A percentile compares a stretch with the other conserved stretches of the same genome.
Evolutionary conservation across 2,113 vertebrate genomes (phyloP).

Genomic region (Ariopsis seemanni): DNA sequence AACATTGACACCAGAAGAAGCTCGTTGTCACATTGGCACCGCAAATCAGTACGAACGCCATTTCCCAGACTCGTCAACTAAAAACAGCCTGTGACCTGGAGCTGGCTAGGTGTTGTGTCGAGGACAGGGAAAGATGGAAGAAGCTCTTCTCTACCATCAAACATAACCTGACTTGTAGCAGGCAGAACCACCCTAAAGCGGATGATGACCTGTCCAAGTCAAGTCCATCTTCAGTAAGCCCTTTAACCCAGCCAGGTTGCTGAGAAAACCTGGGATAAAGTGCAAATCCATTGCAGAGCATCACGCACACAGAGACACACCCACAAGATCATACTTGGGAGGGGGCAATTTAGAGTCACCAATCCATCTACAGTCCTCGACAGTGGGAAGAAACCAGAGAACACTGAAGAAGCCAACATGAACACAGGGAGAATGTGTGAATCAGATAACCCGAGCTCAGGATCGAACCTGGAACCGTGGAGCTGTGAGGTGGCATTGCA

Average conservation of each 20-base stretch:
- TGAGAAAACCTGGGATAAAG: background rate
- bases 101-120: no score
- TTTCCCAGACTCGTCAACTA: no score
- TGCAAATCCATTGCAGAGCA: background rate
- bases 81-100: no score
- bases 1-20: background rate
- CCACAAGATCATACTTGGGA: background rate
- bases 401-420: background rate
- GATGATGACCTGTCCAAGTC: no score
- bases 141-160: no score
- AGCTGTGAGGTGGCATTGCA: background rate
- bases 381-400: background rate
- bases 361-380: background rate
- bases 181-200: no score
- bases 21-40: background rate
- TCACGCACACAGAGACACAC: background rate
- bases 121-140: no score
- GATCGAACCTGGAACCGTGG: background rate
- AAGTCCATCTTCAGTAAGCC: background rate
- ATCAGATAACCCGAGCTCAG: background rate
- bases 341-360: background rate
- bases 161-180: no score
- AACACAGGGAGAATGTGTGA: background rate
- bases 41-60: no score
- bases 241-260: background rate